phyloP scores from a whole-genome alignment of 2,888 invertebrate genomes.

The Uloborus plumipes region DNA sequence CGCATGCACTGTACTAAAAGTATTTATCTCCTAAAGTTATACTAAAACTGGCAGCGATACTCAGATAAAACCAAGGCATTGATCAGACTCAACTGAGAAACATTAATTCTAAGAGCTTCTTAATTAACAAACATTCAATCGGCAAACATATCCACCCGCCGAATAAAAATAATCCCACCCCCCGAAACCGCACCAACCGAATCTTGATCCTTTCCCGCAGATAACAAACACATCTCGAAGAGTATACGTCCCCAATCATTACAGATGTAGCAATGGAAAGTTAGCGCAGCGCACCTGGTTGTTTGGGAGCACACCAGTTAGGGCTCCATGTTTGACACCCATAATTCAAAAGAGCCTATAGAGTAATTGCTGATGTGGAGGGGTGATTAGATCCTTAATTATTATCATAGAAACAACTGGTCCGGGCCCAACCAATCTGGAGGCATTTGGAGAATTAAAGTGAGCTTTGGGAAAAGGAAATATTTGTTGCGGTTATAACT shows the following conservation, averaged over 20 bases:
- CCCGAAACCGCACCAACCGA: slow-evolving; percentile 28
- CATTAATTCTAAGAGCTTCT: no score
- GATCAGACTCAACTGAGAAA: no score
- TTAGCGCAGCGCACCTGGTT: not conserved
- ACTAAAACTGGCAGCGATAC: no score
- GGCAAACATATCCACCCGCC: slow-evolving; percentile 4
- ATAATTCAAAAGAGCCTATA: slow-evolving; percentile 55
- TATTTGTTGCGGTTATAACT: no score
- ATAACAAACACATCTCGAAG: slow-evolving; percentile 38
- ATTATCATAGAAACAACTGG: slow-evolving; percentile 39
- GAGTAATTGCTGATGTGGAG: slow-evolving; percentile 61
- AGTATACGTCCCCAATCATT: slow-evolving; percentile 35
- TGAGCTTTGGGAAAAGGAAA: not conserved
- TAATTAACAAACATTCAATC: no score
- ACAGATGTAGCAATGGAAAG: slow-evolving; percentile 43
- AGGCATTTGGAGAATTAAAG: slow-evolving; percentile 20
- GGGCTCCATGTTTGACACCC: slow-evolving; percentile 56
- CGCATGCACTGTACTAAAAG: no score
- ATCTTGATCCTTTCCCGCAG: slow-evolving; percentile 34
- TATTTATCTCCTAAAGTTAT: no score
- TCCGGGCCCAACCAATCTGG: slow-evolving; percentile 53
- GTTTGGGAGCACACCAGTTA: not conserved
- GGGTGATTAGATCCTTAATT: slow-evolving; percentile 56
- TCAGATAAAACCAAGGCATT: no score
- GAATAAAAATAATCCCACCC: slow-evolving; percentile 26